Evolutionary conservation across 2,113 vertebrate species (phyloP).

Genomic region (Phocoena phocoena): DNA sequence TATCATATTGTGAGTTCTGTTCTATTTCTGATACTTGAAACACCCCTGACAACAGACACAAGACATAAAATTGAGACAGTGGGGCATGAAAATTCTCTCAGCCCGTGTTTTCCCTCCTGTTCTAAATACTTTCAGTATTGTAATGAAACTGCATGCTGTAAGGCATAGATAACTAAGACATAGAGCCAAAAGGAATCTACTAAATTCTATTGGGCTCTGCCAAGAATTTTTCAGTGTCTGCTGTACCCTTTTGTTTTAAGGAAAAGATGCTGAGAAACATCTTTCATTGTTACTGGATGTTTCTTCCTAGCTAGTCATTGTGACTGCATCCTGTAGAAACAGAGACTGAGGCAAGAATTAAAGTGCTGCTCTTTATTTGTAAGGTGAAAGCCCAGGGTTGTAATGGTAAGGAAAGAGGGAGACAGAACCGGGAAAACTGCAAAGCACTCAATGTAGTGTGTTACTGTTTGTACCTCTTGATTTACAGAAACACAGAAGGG

Average conservation of each 20-base stretch:
- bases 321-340: background rate
- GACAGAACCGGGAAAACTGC: fast-evolving
- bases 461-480: too few relatives aligned
- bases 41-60: background rate
- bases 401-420: background rate
- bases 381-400: background rate
- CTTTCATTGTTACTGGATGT: background rate
- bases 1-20: background rate
- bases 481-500: background rate
- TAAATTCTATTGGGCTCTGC: background rate
- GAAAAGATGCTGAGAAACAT: background rate
- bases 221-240: background rate
- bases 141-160: background rate
- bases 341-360: background rate
- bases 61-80: background rate
- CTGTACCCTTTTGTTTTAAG: background rate
- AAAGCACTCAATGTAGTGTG: background rate
- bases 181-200: too few relatives aligned
- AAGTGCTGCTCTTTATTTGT: background rate
- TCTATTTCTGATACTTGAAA: background rate
- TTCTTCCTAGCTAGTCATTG: background rate
- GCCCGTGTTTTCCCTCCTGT: fast-evolving
- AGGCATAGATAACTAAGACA: background rate
- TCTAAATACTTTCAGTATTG: background rate
- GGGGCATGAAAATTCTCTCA: background rate